Evolutionary conservation across 2,113 vertebrate genomes (phyloP), one percentile per base, ranked within the genome.

Genomic region (Mirza zaza): DNA sequence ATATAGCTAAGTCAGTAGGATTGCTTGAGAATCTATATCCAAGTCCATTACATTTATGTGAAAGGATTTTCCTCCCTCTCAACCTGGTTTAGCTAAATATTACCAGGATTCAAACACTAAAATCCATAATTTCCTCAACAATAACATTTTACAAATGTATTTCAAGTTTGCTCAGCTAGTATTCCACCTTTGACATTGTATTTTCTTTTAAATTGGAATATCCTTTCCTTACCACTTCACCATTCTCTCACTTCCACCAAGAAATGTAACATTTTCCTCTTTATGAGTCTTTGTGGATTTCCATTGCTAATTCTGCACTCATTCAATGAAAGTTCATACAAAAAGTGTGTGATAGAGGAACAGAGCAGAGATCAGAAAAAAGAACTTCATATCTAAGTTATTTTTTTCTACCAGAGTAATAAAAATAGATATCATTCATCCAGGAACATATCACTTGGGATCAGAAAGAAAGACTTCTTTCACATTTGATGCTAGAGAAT

Each of bases 361-460:
- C 55, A 90, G 85, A 95, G 79, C 36, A 92, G 63, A 92, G 52
- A 98, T 95, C 70, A 96, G 75, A 95, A 27, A 97, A 97, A 42
- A 81, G 39, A 96, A 73, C 20, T 89, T 94, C 12, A 1, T 71
- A 21, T 95, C 63, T 96, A 92, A 90, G 32, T 92, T 96, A 97
- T 82, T 89, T 85, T 77, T 90, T 87, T 93, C 50, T 92, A 32
- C 1, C 45, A 81, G 52, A 87, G 65, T 87, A 84, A 96, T 92
- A 97, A 94, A 96, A 97, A 95, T 93, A 96, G 80, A 32, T 92
- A 39, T 59, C 90, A 90, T 95, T 97, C 81, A 96, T 87, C 21
- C 6, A 61, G 39, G 32, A 91, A 85, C 75, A 87, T 21, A 87
- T 95, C 85, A 92, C 27, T 95, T 96, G 48, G 65, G 21, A 93